Base-by-base conservation (phyloP, 2,888 invertebrate species). In the Pilophorus perplexus region DNA sequence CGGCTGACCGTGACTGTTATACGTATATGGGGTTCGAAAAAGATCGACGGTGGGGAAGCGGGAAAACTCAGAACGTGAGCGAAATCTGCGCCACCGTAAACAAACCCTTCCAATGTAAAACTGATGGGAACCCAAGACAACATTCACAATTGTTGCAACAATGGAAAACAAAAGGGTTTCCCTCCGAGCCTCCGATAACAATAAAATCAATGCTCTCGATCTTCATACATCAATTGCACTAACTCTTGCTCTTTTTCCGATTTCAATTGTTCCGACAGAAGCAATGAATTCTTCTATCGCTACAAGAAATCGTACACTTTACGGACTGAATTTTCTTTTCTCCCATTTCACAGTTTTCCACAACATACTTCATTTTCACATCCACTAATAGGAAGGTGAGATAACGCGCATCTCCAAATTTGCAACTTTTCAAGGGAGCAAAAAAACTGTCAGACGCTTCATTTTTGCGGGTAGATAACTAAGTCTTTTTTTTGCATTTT, bases 141-240 rank as follows among this genome's bases (percentile, higher is more conserved):
- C 50, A 50, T 50, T 50, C 50, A 27, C 50, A 8, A 27, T 27
- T 23, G 27, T 23, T 50, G 12, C 50, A 44, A 50, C 50, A 25
- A 27, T 50, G 27, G 27, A 50, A 23, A 23, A 50, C 50, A 27
- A 50, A 50, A 50, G 50, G 16, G 12, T n/a, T 23, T 27, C 25
- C 25, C 25, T 6, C 27, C 6, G 27, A 16, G 50, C 22, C 6
- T 44, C 57, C 22, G 23, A 42, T 57, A 42, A 23, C 38, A 57
- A 57, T 42, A 23, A 42, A 57, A 57, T 57, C 57, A 57, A 57
- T 57, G 22, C 14, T 38, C 40, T 23, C 23, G 40, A 38, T 40
- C 40, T 42, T 20, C 44, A 44, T 20, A 20, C 44, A 44, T 44
- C 44, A 44, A 44, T 44, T 44, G 44, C 20, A 44, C 44, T 6